Conservation (phyloP, 2,113 vertebrate genomes). For the Motacilla alba region DNA sequence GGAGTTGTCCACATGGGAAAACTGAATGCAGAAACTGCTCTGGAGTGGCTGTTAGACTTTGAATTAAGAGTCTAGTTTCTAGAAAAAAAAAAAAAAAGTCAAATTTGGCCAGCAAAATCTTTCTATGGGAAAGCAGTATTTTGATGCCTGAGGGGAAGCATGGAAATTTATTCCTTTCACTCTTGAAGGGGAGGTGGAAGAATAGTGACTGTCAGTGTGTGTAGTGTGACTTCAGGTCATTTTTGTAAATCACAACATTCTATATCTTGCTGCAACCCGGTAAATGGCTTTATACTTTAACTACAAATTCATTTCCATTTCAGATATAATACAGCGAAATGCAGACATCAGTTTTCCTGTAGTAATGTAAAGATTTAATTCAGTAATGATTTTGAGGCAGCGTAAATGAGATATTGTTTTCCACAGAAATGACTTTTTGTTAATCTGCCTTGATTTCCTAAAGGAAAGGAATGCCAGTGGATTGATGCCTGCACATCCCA, state of each 20-base stretch:
- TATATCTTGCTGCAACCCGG: background rate
- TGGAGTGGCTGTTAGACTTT: background rate
- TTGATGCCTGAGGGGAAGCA: background rate
- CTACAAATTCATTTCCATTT: background rate
- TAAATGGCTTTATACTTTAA: background rate
- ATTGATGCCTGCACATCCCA: constrained; percentile 86
- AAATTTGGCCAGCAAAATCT: background rate
- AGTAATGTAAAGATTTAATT: background rate
- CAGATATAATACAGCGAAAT: background rate
- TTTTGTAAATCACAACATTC: background rate
- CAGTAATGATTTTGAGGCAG: background rate
- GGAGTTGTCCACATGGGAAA: background rate
- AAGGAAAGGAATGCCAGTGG: constrained; percentile 84
- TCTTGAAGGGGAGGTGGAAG: background rate
- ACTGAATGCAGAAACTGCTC: background rate
- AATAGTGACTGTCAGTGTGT: background rate
- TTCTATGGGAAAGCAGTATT: background rate
- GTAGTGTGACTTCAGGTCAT: background rate
- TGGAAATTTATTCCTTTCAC: background rate
- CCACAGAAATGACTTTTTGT: background rate
- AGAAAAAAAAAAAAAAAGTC: background rate
- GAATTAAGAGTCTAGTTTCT: background rate
- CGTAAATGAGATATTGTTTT: background rate
- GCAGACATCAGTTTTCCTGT: background rate
- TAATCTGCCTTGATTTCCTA: background rate